phyloP scores from a whole-genome alignment of 2,797 vertebrate genomes.

The Melanotaenia nigrans region DNA sequence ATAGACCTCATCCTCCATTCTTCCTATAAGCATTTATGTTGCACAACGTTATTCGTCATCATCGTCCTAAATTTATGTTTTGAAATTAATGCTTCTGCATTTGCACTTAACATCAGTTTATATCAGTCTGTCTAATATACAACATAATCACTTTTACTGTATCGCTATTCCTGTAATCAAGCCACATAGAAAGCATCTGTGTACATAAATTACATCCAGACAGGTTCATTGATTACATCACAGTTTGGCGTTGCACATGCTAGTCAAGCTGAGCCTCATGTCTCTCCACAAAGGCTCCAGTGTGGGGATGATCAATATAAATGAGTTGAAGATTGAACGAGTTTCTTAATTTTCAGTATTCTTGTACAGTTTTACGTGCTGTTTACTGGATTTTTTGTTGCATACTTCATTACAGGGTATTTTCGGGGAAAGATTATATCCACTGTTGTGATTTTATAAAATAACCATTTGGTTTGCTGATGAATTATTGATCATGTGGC shows the following conservation, averaged over 20 bases:
- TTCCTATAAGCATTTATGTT: neutral
- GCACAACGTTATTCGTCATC: neutral
- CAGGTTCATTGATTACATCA: conserved; percentile 5
- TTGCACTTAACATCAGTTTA: neutral
- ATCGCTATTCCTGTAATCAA: neutral
- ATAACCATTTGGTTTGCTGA: no score
- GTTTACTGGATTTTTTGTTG: no score
- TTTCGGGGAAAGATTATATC: no score
- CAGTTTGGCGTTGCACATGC: neutral
- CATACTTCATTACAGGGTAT: no score
- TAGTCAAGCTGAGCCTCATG: neutral
- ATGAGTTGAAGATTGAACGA: neutral
- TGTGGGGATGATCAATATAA: neutral
- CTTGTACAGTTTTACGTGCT: conserved; percentile 5
- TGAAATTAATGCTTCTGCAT: neutral
- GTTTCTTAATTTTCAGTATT: neutral
- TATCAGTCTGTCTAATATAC: neutral
- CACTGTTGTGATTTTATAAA: no score
- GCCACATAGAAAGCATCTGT: neutral
- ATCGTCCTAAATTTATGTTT: neutral
- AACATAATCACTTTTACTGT: neutral
- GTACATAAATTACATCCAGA: neutral
- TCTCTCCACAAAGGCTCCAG: neutral
- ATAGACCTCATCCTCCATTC: conserved; percentile 44
- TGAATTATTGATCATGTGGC: no score